Conservation (phyloP, 2,888 invertebrate genomes). For the Tubulanus polymorphus region DNA sequence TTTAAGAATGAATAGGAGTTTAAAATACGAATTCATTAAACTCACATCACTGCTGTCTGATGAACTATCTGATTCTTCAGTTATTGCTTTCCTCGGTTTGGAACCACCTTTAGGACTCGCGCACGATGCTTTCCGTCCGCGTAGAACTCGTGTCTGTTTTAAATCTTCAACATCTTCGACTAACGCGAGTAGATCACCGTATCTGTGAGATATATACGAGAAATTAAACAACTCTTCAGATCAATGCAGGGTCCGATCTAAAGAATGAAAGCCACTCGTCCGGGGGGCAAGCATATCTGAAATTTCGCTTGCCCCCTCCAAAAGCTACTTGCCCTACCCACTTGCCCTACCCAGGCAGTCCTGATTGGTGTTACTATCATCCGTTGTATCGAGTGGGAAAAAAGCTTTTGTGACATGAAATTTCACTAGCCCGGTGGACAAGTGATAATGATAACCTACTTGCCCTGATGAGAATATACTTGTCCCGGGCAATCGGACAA, state of each 20-base stretch:
- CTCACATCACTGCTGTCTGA: conserved; percentile 34
- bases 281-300: no score
- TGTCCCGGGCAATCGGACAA: no score
- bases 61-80: conserved; percentile 33
- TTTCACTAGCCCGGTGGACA: no score
- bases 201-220: conserved; percentile 26
- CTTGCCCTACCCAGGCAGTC: no score
- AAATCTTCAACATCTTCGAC: conserved; percentile 77
- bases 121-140: conserved; percentile 33
- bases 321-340: background rate
- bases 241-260: background rate
- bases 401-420: no score
- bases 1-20: background rate
- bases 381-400: no score
- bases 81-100: conserved; percentile 27
- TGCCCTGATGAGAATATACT: no score
- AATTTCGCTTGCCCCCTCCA: no score
- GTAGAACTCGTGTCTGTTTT: conserved; percentile 35
- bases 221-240: no score
- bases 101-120: conserved; percentile 25
- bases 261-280: no score
- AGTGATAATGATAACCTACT: no score
- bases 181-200: conserved; percentile 82
- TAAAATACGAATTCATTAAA: background rate
- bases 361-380: no score